Evolutionary conservation across 2,113 vertebrate species (phyloP).

Genomic region (Festucalex cinctus): DNA sequence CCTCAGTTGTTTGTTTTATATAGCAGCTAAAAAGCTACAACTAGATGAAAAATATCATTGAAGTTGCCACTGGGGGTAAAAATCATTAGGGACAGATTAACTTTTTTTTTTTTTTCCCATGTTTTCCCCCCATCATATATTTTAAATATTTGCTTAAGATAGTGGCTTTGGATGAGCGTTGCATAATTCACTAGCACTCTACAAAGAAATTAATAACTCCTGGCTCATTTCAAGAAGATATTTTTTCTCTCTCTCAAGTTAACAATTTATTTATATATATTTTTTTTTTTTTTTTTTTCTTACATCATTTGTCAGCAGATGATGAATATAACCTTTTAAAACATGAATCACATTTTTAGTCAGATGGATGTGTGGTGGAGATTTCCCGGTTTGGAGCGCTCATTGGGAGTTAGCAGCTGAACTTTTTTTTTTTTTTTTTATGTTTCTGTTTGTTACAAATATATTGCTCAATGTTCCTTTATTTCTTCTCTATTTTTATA

Average conservation of each 20-base stretch:
- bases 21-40: conserved; percentile 10
- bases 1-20: too few species aligned
- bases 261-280: neutral
- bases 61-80: neutral
- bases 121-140: neutral
- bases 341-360: conserved; percentile 30
- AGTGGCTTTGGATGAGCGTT: neutral
- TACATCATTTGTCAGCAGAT: conserved; percentile 9
- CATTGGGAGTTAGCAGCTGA: conserved; percentile 42
- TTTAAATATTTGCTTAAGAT: conserved; percentile 23
- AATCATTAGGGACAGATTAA: neutral
- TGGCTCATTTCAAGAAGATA: conserved; percentile 19
- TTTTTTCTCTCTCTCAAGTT: neutral
- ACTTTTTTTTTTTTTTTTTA: conserved; percentile 21
- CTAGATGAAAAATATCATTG: conserved; percentile 16
- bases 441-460: neutral
- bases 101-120: conserved; percentile 21
- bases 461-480: neutral
- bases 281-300: neutral
- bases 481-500: neutral
- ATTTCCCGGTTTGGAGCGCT: conserved; percentile 39
- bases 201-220: conserved; percentile 15
- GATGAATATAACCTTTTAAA: conserved; percentile 43
- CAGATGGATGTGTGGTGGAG: conserved; percentile 35
- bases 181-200: conserved; percentile 18